Evolutionary conservation across 2,113 vertebrate species (phyloP).

Genomic region (Tetraodon nigroviridis): DNA sequence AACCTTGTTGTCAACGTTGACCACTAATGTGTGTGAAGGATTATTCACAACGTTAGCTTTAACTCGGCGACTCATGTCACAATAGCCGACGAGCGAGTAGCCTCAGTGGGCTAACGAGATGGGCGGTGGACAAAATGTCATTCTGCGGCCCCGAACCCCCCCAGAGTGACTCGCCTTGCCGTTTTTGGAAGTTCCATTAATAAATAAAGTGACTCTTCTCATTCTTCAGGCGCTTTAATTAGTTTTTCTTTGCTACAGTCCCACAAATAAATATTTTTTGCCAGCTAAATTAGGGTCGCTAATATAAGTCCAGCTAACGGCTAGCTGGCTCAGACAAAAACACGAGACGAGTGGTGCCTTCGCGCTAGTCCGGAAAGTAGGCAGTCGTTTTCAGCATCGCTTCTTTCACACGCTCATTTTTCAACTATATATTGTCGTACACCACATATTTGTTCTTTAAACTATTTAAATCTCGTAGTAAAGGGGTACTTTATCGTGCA

Average conservation of each 20-base stretch:
- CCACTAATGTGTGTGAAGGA: too few relatives aligned
- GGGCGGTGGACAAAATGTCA: constrained; percentile 31
- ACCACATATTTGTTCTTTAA: background rate
- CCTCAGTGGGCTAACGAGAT: background rate
- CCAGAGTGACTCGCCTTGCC: constrained; percentile 82
- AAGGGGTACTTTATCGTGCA: background rate
- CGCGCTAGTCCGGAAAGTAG: background rate
- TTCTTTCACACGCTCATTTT: background rate
- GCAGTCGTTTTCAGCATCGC: background rate
- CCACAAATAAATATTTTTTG: background rate
- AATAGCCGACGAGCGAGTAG: background rate
- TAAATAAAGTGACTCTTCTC: constrained; percentile 94
- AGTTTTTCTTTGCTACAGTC: background rate
- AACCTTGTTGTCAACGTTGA: too few relatives aligned
- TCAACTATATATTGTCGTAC: too few relatives aligned
- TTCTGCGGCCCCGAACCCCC: constrained; percentile 36
- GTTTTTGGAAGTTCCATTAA: constrained; percentile 89
- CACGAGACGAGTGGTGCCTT: constrained; percentile 53
- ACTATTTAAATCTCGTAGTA: background rate
- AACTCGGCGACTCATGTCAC: background rate
- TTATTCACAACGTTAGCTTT: background rate
- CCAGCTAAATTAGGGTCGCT: constrained; percentile 7
- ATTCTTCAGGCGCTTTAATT: constrained; percentile 71
- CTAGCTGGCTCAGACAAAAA: constrained; percentile 48
- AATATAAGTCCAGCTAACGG: constrained; percentile 32